Percentiles rank a stretch among this genome's conserved stretches.
Evolutionary conservation across 1,140 invertebrate species (phyloP).

Genomic region (Linepithema humile): DNA sequence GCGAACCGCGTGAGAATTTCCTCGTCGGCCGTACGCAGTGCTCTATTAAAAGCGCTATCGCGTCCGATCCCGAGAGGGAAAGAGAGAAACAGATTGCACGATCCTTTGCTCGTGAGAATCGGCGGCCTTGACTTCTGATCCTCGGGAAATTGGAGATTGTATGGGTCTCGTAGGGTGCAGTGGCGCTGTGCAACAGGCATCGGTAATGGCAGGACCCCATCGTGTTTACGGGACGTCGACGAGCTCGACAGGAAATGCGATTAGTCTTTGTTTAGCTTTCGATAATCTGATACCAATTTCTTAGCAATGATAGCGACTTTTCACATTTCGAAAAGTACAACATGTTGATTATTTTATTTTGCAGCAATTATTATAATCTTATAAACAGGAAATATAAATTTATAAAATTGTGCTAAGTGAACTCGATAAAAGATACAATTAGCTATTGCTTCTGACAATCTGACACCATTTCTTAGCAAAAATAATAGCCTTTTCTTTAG

Average conservation of each 20-base stretch:
- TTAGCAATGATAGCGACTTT: too few species aligned
- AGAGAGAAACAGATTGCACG: not conserved
- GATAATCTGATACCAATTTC: not conserved
- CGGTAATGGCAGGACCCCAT: not conserved
- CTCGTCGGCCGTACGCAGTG: not conserved
- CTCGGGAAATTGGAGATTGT: constrained; percentile 48
- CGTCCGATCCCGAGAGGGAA: not conserved
- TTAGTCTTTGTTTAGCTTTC: not conserved
- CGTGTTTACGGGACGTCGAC: not conserved
- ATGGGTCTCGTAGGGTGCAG: constrained; percentile 31
- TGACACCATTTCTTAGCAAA: too few species aligned
- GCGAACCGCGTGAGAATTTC: constrained; percentile 47
- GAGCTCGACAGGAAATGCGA: not conserved
- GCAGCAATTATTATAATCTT: too few species aligned
- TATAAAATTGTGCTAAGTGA: too few species aligned
- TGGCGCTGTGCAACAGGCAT: constrained; percentile 37
- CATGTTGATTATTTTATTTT: too few species aligned
- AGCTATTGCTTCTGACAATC: too few species aligned
- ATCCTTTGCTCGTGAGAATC: constrained; percentile 50
- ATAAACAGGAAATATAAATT: too few species aligned
- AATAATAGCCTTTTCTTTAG: too few species aligned
- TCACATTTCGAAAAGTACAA: not conserved
- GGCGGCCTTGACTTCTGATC: constrained; percentile 47
- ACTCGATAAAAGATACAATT: too few species aligned
- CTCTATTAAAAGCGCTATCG: constrained; percentile 37